Conservation (phyloP, 2,888 invertebrate species). For the Sturmia bella region DNA sequence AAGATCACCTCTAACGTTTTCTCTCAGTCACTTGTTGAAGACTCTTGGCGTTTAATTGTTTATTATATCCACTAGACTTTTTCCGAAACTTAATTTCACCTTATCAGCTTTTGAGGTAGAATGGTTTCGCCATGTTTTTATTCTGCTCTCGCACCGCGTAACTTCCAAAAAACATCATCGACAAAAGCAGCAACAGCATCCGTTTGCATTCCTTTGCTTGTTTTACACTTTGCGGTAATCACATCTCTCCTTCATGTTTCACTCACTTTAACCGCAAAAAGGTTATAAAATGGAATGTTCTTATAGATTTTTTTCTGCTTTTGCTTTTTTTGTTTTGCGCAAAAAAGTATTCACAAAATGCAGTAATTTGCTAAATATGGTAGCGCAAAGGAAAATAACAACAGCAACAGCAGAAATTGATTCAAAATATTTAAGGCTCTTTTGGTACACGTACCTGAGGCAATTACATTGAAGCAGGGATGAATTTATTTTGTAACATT, state of each 20-base stretch:
- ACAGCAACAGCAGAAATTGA: slow-evolving; percentile 23
- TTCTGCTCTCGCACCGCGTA: slow-evolving; percentile 14
- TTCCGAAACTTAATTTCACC: slow-evolving; percentile 9
- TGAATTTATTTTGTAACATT: slow-evolving; percentile 27
- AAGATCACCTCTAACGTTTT: neutral
- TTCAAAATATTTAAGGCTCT: slow-evolving; percentile 49
- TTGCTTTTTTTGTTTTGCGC: slow-evolving; percentile 38
- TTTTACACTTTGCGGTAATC: slow-evolving; percentile 67
- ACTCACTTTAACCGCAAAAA: slow-evolving; percentile 63
- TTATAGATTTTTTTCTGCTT: slow-evolving; percentile 34
- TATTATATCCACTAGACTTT: slow-evolving; percentile 11
- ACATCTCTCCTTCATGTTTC: slow-evolving; percentile 63
- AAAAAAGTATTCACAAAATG: slow-evolving; percentile 74
- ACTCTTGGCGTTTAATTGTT: slow-evolving; percentile 46
- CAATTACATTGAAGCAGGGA: slow-evolving; percentile 39
- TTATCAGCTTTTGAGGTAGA: neutral
- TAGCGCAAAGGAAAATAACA: slow-evolving; percentile 70
- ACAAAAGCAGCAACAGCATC: slow-evolving; percentile 39
- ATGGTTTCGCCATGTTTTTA: slow-evolving; percentile 3
- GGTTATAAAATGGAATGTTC: slow-evolving; percentile 59
- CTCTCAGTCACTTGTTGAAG: slow-evolving; percentile 1
- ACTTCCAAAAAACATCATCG: slow-evolving; percentile 22
- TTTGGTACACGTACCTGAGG: slow-evolving; percentile 4
- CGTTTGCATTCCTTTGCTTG: slow-evolving; percentile 60
- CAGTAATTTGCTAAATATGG: slow-evolving; percentile 77